Base-by-base conservation (phyloP, 2,888 invertebrate species). In the Aspidiotus destructor region DNA sequence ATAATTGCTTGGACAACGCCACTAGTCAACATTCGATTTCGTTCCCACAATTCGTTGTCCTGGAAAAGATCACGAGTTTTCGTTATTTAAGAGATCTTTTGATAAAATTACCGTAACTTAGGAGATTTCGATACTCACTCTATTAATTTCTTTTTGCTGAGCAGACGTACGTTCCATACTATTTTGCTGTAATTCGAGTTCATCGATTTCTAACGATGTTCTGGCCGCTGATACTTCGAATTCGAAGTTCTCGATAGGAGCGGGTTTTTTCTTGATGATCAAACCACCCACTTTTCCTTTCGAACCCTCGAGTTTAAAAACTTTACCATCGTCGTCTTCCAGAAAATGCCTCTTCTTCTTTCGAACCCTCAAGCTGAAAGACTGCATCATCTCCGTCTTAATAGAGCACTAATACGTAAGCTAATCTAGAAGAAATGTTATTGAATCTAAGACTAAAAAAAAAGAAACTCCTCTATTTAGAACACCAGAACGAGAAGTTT, bases 11-110 rank as follows among this genome's bases (percentile, higher is more conserved):
- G 89, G 0, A 97, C 95, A 0, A 96, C 96, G 15, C 98, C 92
- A 41, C 90, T 91, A 8, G 96, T 91, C 41, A 97, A 82, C 93
- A 99, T 94, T 72, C 99, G 85, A 81, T 99, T 98, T 40, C 95
- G 84, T 79, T 99, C 99, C 99, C 99, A 99, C 73, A 95, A 81
- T 77, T 98, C 98, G 78, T 97, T 99, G 80, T 99, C 98, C 78
- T 82, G n/a, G 73, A 60, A 74, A 28, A 28, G 11, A 3, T n/a
- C 52, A 52, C 2, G 52, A 52, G n/a, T 52, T 13, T 52, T 52
- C 11, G 11, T 1, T 5, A 17, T 28, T 16, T 1, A 15, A 13
- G 6, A 52, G n/a, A 13, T 52, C 52, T 13, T n/a, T 52, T 5
- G 5, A 52, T 1, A 52, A 11, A 52, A 5, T 13, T 13, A n/a